Evolutionary conservation across 2,888 invertebrate species (phyloP), one percentile per base, ranked within the genome.

Genomic region (Argynnis bischoffii): DNA sequence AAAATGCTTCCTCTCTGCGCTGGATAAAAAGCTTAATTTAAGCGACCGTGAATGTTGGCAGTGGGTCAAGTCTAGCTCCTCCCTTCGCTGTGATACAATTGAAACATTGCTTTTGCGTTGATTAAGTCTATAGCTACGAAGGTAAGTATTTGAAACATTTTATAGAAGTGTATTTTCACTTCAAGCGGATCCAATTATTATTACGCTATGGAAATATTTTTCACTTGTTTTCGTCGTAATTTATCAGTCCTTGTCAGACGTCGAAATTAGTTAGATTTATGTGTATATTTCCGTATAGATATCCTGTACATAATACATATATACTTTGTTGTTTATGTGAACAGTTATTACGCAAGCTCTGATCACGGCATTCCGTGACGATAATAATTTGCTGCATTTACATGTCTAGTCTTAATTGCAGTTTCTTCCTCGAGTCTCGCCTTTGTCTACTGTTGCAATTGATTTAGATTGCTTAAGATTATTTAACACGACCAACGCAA

Each of bases 351-450:
- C 72, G 66, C 66, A 75, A 75, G 4, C 54, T 61, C 48, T 70
- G 57, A 65, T 72, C 66, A 55, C 63, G 54, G 60, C 64, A 82
- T 82, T 78, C 77, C 86, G 83, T 84, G 84, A 80, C 80, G 77
- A 67, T 72, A 77, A 75, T 78, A 81, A 84, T 84, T 81, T 65
- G 60, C 74, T 80, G 74, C 77, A 86, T 89, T 88, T 85, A 85
- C 87, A 86, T 86, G 85, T 79, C 80, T 72, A 55, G 61, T 55
- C 72, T 75, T 74, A 77, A 80, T 82, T 83, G 79, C 80, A 78
- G 76, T 75, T 74, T 81, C 80, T 87, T 85, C 82, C 81, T 82
- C 75, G 76, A 76, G 83, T 87, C 87, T 87, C 81, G 78, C 77
- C 79, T 81, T 82, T 81, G 84, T 87, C 83, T 85, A 71, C 64